phyloP scores from a whole-genome alignment of 2,888 invertebrate genomes.

The Sipunculus nudus region DNA sequence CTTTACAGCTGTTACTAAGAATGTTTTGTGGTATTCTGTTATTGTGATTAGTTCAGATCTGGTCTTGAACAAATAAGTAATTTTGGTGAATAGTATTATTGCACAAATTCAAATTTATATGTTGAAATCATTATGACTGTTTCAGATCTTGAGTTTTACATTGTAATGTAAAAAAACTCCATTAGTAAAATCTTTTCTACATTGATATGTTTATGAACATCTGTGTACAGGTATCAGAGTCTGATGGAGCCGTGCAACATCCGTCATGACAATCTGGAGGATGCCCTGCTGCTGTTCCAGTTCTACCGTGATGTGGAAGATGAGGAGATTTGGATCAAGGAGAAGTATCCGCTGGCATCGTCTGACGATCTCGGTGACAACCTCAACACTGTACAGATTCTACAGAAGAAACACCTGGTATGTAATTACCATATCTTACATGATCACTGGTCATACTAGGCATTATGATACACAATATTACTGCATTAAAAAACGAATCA shows the following conservation, averaged over 20 bases:
- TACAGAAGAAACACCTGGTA: slow-evolving; percentile 90
- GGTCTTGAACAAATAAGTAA: neutral
- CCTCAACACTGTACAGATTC: slow-evolving; percentile 82
- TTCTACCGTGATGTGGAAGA: slow-evolving; percentile 93
- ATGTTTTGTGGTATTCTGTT: neutral
- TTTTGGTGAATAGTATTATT: neutral
- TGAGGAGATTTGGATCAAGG: slow-evolving; percentile 88
- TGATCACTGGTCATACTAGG: neutral
- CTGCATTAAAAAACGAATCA: neutral
- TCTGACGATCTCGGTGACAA: slow-evolving; percentile 76
- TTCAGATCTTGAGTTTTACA: neutral
- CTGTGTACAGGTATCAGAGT: slow-evolving; percentile 75
- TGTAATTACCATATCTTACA: neutral
- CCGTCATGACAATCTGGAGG: slow-evolving; percentile 89
- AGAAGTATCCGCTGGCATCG: slow-evolving; percentile 77
- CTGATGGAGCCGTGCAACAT: slow-evolving; percentile 91
- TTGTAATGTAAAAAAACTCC: neutral
- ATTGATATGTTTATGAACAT: neutral
- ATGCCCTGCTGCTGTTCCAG: slow-evolving; percentile 86
- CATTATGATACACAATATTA: neutral
- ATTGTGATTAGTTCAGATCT: neutral
- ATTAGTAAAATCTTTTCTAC: neutral
- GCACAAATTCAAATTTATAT: neutral
- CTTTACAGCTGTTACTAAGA: too few species aligned
- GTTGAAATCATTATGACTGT: neutral